These are phyloP conservation scores for Apamea monoglypha DNA, from an alignment of 2,888 invertebrate genomes.

Conservation along the genomic window DNA sequence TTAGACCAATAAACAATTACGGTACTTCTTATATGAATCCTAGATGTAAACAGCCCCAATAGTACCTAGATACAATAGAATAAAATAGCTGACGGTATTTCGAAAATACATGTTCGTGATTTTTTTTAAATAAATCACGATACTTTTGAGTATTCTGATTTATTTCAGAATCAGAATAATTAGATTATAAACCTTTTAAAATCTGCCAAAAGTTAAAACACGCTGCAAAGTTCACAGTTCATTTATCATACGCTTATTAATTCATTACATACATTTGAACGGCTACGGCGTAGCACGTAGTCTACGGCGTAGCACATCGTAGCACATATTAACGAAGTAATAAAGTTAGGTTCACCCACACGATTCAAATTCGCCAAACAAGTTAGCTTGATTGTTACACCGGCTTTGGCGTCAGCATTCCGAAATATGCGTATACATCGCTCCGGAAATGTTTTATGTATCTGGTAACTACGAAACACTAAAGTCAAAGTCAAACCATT, in stretches of 20 bases:
- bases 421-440: not conserved
- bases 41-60: no score
- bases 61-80: no score
- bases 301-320: slow-evolving; percentile 12
- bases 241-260: not conserved
- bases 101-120: not conserved
- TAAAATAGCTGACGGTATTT: not conserved
- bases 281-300: slow-evolving; percentile 47
- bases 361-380: slow-evolving; percentile 26
- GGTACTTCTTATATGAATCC: not conserved
- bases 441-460: not conserved
- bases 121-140: not conserved
- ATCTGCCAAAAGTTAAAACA: not conserved
- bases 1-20: no score
- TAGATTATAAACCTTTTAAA: not conserved
- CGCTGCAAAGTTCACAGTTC: not conserved
- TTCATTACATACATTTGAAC: not conserved
- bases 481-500: not conserved
- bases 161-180: not conserved
- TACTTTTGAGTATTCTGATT: not conserved
- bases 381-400: slow-evolving; percentile 10
- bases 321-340: slow-evolving; percentile 38
- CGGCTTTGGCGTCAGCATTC: slow-evolving; percentile 4
- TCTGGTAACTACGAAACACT: not conserved
- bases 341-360: slow-evolving; percentile 29